A percentile compares a stretch with the other conserved stretches of the same genome.
These are phyloP conservation scores for Eospalax fontanierii DNA, from an alignment of 2,797 vertebrate species.

Conservation along the genomic window DNA sequence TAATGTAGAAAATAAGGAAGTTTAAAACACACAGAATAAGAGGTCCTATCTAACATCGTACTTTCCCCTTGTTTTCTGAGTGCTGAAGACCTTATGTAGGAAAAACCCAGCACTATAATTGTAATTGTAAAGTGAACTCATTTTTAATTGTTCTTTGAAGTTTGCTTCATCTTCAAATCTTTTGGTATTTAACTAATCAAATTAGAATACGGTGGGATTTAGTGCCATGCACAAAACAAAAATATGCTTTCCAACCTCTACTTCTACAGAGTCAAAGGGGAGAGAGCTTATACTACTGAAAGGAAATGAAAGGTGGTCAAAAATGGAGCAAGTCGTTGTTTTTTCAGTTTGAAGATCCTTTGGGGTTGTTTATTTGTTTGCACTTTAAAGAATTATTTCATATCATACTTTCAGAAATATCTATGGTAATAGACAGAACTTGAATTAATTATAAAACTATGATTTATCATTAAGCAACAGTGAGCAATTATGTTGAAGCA, in stretches of 20 bases:
- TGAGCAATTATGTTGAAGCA: conserved; percentile 85
- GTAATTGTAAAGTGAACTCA: neutral
- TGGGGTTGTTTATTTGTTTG: conserved; percentile 20
- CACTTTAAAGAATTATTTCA: conserved; percentile 71
- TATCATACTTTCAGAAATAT: conserved; percentile 72
- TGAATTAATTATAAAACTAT: conserved; percentile 84
- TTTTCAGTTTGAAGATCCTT: neutral
- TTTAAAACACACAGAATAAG: neutral
- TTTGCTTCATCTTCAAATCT: conserved; percentile 46
- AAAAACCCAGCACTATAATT: neutral
- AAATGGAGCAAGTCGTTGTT: neutral
- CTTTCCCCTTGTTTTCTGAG: neutral
- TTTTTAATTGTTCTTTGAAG: conserved; percentile 28
- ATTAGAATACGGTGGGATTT: neutral
- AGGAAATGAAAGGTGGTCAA: conserved; percentile 31
- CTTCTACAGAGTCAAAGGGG: neutral
- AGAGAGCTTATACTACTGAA: conserved; percentile 49
- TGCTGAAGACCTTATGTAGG: neutral
- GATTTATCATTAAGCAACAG: conserved; percentile 85
- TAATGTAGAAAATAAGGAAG: neutral
- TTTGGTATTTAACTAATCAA: conserved; percentile 29
- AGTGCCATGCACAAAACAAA: neutral
- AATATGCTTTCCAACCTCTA: neutral
- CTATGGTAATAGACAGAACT: conserved; percentile 81
- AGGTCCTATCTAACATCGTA: neutral